A percentile compares a stretch with the other conserved stretches of the same genome.
These are phyloP conservation scores for Catalaphyllia jardinei DNA, from an alignment of 64 coral and sea anemone genomes.

Conservation along the genomic window DNA sequence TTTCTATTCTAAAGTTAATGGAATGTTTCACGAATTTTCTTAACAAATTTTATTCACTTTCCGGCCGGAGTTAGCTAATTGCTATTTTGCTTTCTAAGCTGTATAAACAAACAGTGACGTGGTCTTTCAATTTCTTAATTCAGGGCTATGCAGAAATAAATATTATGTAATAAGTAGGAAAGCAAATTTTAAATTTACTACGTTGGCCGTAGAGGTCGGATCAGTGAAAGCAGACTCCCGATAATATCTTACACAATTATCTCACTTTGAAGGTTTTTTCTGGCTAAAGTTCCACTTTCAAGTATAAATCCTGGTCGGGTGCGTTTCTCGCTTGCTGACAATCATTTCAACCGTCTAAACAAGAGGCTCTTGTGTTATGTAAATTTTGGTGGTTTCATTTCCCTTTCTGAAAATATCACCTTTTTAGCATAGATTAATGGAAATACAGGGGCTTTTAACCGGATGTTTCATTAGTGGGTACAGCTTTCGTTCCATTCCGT, in stretches of 20 bases:
- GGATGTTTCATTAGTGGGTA: background rate
- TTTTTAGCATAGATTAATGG: constrained; percentile 24
- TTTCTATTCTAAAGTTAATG: background rate
- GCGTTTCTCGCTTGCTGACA: background rate
- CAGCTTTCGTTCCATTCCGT: background rate
- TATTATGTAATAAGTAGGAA: background rate
- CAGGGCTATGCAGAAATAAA: background rate
- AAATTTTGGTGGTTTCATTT: constrained; percentile 7
- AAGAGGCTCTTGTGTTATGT: constrained; percentile 18
- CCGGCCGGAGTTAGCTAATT: background rate
- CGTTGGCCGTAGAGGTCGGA: background rate
- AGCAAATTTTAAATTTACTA: background rate
- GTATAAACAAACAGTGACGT: constrained; percentile 18
- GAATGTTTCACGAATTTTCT: background rate
- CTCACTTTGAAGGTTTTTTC: no score
- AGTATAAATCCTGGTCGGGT: no score
- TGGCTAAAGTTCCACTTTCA: no score
- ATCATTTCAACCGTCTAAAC: background rate
- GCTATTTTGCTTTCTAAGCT: constrained; percentile 31
- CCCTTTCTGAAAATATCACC: background rate
- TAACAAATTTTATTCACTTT: background rate
- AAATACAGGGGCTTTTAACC: background rate
- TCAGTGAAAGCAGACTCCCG: background rate
- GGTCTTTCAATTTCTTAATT: background rate
- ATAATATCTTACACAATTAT: no score